Percentiles rank a stretch among this genome's conserved stretches.
Evolutionary conservation across 2,113 vertebrate genomes (phyloP).

Genomic region (Nannobrachium achirus): DNA sequence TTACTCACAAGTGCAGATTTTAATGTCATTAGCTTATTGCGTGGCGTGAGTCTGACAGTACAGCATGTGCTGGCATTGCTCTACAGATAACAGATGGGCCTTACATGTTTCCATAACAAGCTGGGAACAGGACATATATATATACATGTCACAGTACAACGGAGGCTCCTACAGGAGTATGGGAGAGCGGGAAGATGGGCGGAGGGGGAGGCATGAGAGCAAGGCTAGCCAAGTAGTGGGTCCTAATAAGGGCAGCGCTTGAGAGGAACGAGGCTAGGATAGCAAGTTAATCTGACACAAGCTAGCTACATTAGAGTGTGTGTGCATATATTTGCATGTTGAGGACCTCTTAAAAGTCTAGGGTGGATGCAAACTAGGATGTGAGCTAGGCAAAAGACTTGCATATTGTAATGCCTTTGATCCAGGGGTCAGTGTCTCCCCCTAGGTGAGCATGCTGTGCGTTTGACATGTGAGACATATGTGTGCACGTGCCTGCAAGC

Average conservation of each 20-base stretch:
- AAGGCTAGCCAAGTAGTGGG: conserved; percentile 10
- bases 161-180: conserved; percentile 65
- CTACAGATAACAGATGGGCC: conserved; percentile 50
- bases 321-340: not conserved
- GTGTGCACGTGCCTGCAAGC: no score
- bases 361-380: not conserved
- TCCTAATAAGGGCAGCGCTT: not conserved
- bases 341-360: not conserved
- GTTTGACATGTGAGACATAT: not conserved
- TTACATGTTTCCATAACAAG: conserved; percentile 38
- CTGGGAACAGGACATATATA: conserved; percentile 52
- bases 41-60: not conserved
- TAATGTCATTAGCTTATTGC: conserved; percentile 33
- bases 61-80: conserved; percentile 5
- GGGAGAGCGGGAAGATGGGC: conserved; percentile 18
- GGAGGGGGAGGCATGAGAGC: conserved; percentile 48
- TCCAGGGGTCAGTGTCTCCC: not conserved
- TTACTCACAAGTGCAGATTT: not conserved
- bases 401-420: not conserved
- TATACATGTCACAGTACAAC: conserved; percentile 63
- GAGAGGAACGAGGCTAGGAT: not conserved
- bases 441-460: no score
- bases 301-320: not conserved
- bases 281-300: not conserved
- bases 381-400: conserved; percentile 1